Conservation (phyloP, 1,140 invertebrate genomes). For the Lepidotrigona ventralis region DNA sequence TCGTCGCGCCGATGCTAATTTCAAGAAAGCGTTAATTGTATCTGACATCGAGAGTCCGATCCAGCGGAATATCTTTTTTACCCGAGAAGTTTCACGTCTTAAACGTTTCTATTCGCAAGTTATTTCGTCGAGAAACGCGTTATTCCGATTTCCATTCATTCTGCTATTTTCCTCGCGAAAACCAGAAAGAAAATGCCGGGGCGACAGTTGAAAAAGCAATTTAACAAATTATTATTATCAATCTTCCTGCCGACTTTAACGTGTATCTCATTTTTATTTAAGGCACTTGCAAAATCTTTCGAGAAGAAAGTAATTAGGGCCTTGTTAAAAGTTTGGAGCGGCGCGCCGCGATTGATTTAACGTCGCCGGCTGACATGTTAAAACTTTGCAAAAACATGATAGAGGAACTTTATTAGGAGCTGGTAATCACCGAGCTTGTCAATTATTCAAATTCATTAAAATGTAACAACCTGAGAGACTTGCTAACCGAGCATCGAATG, state of each 20-base stretch:
- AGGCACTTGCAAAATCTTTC: background rate
- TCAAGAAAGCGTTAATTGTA: slow-evolving; percentile 4
- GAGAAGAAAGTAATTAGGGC: background rate
- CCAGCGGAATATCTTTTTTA: background rate
- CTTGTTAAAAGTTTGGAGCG: background rate
- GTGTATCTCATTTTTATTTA: background rate
- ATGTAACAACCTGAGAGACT: background rate
- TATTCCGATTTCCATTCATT: too few relatives aligned
- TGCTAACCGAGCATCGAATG: background rate
- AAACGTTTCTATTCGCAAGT: too few relatives aligned
- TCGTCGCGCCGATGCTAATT: background rate
- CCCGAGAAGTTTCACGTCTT: background rate
- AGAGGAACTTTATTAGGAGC: background rate
- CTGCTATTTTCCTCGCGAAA: too few relatives aligned
- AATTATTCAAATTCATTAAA: background rate
- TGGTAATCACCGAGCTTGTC: background rate
- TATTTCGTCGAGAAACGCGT: too few relatives aligned
- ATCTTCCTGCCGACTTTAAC: too few relatives aligned
- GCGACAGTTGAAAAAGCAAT: too few relatives aligned
- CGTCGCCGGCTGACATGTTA: background rate
- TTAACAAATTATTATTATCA: too few relatives aligned
- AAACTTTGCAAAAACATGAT: background rate
- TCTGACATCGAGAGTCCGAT: background rate
- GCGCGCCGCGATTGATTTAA: background rate
- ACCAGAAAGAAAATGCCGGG: too few relatives aligned